These are phyloP conservation scores for Pseudomyrmex dendroicus DNA, from an alignment of 1,140 invertebrate species.

Conservation along the genomic window DNA sequence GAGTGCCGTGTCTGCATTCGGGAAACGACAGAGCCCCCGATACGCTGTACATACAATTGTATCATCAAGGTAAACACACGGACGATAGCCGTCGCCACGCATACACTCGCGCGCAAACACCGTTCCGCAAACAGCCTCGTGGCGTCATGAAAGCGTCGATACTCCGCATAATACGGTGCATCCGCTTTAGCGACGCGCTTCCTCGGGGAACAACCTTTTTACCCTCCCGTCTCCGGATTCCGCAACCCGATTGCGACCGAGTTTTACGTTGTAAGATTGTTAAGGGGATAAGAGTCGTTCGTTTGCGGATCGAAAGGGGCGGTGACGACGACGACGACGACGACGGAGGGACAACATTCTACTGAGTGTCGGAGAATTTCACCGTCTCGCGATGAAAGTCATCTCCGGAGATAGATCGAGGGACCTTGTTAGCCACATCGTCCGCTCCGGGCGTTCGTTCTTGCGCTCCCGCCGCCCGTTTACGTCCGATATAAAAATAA, in stretches of 20 bases:
- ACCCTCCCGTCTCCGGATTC: not conserved
- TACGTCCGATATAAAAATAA: conserved; percentile 22
- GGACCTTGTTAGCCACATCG: conserved; percentile 5
- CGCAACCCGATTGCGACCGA: not conserved
- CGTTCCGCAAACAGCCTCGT: conserved; percentile 57
- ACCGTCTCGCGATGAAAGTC: not conserved
- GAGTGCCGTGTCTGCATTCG: conserved; percentile 22
- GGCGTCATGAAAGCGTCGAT: conserved; percentile 56
- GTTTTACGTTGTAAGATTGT: not conserved
- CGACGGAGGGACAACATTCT: not conserved
- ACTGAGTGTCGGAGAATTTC: not conserved
- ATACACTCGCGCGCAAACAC: conserved; percentile 67
- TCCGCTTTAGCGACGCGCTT: conserved; percentile 1
- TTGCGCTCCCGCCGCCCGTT: not conserved
- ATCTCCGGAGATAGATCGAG: not conserved
- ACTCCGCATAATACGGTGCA: conserved; percentile 14
- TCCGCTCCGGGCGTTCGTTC: not conserved
- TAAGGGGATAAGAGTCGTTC: not conserved
- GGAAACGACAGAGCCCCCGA: conserved; percentile 53
- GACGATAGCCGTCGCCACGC: conserved; percentile 66
- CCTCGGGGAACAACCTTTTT: not conserved
- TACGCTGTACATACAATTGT: conserved; percentile 75
- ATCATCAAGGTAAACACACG: conserved; percentile 77
- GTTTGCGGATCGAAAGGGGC: not conserved
- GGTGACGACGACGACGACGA: not conserved